Conservation (phyloP, 2,797 vertebrate species). For the Sparidentex hasta region DNA sequence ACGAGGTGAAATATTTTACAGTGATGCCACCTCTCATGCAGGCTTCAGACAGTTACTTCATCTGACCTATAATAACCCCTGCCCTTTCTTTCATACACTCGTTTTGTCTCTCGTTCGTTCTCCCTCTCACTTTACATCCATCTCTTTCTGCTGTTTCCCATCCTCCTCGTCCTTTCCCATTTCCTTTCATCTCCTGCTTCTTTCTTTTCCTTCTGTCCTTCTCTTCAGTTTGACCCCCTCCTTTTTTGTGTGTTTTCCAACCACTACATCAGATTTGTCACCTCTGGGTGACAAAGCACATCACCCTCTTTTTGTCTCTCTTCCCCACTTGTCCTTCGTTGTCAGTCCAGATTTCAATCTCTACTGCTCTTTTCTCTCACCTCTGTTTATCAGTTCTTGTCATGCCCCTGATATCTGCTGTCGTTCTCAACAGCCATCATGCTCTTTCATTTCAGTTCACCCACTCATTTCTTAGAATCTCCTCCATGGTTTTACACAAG, state of each 20-base stretch:
- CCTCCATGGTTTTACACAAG: conserved; percentile 18
- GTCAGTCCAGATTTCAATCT: conserved; percentile 52
- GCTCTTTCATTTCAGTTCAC: conserved; percentile 2
- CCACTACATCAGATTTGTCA: conserved; percentile 11
- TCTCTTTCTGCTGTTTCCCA: not conserved
- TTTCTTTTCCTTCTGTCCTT: not conserved
- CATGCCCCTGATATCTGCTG: conserved; percentile 23
- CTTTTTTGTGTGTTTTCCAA: conserved; percentile 2
- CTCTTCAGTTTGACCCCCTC: not conserved
- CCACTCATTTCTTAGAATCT: conserved; percentile 16
- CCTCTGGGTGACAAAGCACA: conserved; percentile 9
- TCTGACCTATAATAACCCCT: conserved; percentile 67
- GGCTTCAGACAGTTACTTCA: conserved; percentile 30
- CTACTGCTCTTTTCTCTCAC: conserved; percentile 37
- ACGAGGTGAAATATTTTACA: conserved; percentile 32
- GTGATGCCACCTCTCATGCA: not conserved
- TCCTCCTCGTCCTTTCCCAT: not conserved
- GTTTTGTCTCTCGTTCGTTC: conserved; percentile 15
- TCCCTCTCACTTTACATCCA: conserved; percentile 18
- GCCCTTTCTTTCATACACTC: conserved; percentile 7
- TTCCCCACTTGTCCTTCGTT: conserved; percentile 22
- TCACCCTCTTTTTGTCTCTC: not conserved
- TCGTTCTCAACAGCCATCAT: conserved; percentile 7
- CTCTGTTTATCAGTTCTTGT: conserved; percentile 39
- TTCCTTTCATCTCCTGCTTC: not conserved